Base-by-base conservation (phyloP, 1,140 invertebrate species). In the Arctopsyche grandis region DNA sequence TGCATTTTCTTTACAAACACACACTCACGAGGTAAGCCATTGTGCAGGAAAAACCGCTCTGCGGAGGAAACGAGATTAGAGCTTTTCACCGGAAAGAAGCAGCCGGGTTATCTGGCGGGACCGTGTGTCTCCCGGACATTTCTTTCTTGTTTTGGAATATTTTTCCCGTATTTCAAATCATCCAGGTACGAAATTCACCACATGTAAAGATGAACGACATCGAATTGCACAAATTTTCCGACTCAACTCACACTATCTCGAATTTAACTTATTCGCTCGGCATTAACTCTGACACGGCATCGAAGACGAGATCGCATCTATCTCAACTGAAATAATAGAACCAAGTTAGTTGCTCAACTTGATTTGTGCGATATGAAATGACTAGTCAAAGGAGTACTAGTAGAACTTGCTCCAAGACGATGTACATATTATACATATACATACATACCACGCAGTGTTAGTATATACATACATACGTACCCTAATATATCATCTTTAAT, bases 51-150 rank as follows among this genome's bases (percentile, higher is more conserved):
- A 74, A 74, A 46, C 16, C 19, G 71, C 24, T 56, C 22, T 74
- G 19, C 71, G 43, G 24, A 56, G 71, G 71, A 74, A 74, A 74
- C 71, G 48, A 74, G 71, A 74, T 74, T 74, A 74, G 46, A 56
- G 71, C 71, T 46, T 74, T 74, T 74, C 71, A 74, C 43, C 24
- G 9, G 63, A 66, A 66, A 66, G 63, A 10, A 43, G 38, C 69
- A 38, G 69, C 69, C 46, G 63, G 71, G 71, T 74, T 74, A 74
- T 74, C 71, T 74, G 71, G 48, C n/a, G 24, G 21, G 16, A 46
- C 19, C 24, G 46, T 56, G 19, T 74, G 44, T 71, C 69, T 46
- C 44, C 14, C 9, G 24, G 44, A 71, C 14, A 24, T 46, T 46
- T 38, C 44, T 44, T 22, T 71, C 69, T 46, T 71, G 24, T 69